Evolutionary conservation across 2,888 invertebrate genomes (phyloP), one percentile per base, ranked within the genome.

Genomic region (Drosophila setosimentum): DNA sequence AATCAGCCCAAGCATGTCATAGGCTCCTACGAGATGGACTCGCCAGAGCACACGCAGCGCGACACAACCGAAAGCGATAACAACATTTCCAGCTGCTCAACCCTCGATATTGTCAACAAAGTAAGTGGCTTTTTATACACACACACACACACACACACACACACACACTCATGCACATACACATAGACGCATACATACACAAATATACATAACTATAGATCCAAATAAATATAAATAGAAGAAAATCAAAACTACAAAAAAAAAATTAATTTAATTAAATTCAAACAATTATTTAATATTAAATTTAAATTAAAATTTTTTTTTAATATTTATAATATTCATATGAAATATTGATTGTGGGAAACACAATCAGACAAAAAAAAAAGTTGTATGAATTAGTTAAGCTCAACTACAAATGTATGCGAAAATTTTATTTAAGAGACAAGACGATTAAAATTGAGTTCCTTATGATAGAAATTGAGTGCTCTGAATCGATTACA

Each of bases 51-150:
- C 51, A 90, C 90, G 1, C 92, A 92, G 62, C 91, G 92, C 24
- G 92, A 92, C 61, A 92, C 90, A 33, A 92, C 91, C 6, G 92
- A 92, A 63, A 92, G 92, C 66, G 93, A 93, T 79, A 93, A 93
- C 76, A 93, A 93, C 71, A 93, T 93, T 33, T 93, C 93, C 82
- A 93, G 93, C 72, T 93, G 93, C 76, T 93, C 93, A 50, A 93
- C 93, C 33, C 74, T 93, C 76, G 93, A 93, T 72, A 93, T 93
- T 77, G 92, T 92, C 80, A 92, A 93, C 79, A 92, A 92, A 91
- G 93, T 93, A 80, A 90, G 91, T 83, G 45, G 61, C 49, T 45
- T 18, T 42, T 65, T 32, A 48, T 27, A 16, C n/a, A n/a, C n/a
- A n/a, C n/a, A 40, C 27, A 64, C n/a, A 30, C 3, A 53, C n/a